Base-by-base conservation (phyloP, 2,797 vertebrate species). In the Macropodus opercularis region DNA sequence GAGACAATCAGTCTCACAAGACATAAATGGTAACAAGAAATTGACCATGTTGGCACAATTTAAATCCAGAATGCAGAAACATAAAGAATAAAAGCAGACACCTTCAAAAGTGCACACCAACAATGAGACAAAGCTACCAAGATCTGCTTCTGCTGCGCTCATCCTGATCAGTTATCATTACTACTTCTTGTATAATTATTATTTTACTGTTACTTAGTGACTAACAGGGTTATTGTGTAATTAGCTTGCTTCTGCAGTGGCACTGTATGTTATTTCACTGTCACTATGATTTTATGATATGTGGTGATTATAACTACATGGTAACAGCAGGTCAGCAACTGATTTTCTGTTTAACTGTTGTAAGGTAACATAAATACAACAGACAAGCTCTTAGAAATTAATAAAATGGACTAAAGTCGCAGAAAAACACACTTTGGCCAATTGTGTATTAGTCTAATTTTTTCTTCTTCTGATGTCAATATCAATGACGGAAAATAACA, bases 161-260 rank as follows among this genome's bases (percentile, higher is more conserved):
- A 32, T 15, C 15, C 52, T 41, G 36, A 14, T 46, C 31, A 11
- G 11, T 59, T 47, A 72, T 64, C 57, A 64, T 53, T 13, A 57
- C 43, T 36, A 53, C 41, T 51, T 52, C 31, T n/a, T 12, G 23
- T 15, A 13, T 68, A 39, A 69, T 63, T 29, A 46, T 29, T 55
- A 57, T 63, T 72, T 70, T 19, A 23, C 23, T 24, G 12, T 32
- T 46, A 5, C 2, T 5, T 40, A 27, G 4, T 42, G 32, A 41
- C 29, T 18, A 41, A 43, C 15, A 51, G 5, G 11, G 31, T 40
- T 44, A 12, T 42, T 61, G 52, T 17, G n/a, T 51, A n/a, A 57
- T 63, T 53, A 51, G 9, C 44, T 69, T 26, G 50, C 49, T 10
- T 75, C 27, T 69, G 41, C 40, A 61, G 39, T 14, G 5, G 34